Conservation (phyloP, 1,140 invertebrate genomes). For the Colletes latitarsis region DNA sequence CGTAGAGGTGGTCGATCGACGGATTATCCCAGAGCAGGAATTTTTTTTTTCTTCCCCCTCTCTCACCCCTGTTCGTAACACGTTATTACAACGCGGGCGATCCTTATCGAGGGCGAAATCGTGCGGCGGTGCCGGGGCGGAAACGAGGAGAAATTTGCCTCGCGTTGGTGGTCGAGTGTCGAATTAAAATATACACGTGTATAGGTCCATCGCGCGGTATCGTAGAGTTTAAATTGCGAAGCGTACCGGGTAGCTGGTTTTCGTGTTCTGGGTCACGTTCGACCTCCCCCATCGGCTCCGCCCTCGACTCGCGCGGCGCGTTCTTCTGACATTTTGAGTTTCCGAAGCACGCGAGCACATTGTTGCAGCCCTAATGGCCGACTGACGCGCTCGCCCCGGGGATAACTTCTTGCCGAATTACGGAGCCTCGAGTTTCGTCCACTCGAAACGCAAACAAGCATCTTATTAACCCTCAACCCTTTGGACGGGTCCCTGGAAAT, state of each 20-base stretch:
- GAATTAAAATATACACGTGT: slow-evolving; percentile 11
- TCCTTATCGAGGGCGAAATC: background rate
- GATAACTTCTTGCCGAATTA: slow-evolving; percentile 4
- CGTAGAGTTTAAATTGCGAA: background rate
- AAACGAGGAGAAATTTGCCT: background rate
- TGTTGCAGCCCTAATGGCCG: slow-evolving; percentile 14
- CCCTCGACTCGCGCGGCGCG: background rate
- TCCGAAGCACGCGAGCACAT: slow-evolving; percentile 30
- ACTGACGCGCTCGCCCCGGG: background rate
- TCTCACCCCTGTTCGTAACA: background rate
- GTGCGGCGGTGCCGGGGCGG: too few species aligned
- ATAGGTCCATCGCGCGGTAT: background rate
- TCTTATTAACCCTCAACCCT: slow-evolving; percentile 51
- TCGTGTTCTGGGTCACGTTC: slow-evolving; percentile 43
- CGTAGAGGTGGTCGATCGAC: background rate
- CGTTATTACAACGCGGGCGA: background rate
- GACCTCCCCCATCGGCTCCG: background rate
- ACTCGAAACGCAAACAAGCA: slow-evolving; percentile 31
- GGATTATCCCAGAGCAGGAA: background rate
- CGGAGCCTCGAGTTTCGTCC: slow-evolving; percentile 26
- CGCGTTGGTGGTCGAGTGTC: background rate
- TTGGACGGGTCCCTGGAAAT: slow-evolving; percentile 27
- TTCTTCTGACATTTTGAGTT: slow-evolving; percentile 35
- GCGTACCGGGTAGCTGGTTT: background rate
- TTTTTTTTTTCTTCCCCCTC: too few species aligned